phyloP scores from a whole-genome alignment of 2,797 vertebrate species.

The Chelon auratus region DNA sequence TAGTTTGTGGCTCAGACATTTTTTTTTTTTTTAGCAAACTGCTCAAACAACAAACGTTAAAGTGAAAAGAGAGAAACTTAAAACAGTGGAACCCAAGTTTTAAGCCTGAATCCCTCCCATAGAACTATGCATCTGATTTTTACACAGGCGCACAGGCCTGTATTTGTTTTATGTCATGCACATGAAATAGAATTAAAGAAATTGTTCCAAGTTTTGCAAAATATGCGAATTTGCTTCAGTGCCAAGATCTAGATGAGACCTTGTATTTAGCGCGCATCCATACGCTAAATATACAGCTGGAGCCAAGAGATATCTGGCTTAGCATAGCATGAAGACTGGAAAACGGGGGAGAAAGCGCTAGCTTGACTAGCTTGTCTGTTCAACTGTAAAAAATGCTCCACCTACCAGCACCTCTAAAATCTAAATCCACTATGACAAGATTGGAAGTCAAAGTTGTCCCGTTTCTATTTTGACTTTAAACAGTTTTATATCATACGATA shows the following conservation, averaged over 20 bases:
- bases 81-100: constrained; percentile 51
- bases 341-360: neutral
- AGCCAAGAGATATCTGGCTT: neutral
- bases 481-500: neutral
- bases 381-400: neutral
- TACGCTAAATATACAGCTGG: neutral
- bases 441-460: neutral
- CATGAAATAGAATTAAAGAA: constrained; percentile 16
- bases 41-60: constrained; percentile 35
- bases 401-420: neutral
- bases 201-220: constrained; percentile 5
- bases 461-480: neutral
- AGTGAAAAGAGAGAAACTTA: constrained; percentile 48
- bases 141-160: constrained; percentile 14
- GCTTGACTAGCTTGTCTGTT: neutral
- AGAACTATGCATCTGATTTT: constrained; percentile 75
- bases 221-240: constrained; percentile 9
- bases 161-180: constrained; percentile 19
- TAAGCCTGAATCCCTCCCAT: constrained; percentile 66
- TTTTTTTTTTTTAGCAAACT: constrained; percentile 13
- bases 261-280: neutral
- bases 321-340: constrained; percentile 17
- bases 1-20: constrained; percentile 12
- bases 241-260: constrained; percentile 12
- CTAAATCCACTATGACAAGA: neutral